Conservation (phyloP, 2,888 invertebrate genomes). For the Epirrita christyi region DNA sequence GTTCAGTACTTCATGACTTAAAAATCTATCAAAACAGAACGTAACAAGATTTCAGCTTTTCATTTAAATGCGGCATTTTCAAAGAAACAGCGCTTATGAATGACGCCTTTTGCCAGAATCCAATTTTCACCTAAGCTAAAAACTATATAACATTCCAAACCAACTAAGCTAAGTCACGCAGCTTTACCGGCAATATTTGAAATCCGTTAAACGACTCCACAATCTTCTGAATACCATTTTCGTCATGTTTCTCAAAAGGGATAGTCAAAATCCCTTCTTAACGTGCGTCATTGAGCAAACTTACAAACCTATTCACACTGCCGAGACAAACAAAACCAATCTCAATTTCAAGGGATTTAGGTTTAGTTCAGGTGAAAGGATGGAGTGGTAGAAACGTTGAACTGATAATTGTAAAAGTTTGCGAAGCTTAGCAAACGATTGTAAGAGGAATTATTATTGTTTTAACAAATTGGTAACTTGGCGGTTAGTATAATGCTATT, state of each 20-base stretch:
- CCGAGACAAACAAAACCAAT: slow-evolving; percentile 12
- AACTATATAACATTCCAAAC: not conserved
- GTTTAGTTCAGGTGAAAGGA: slow-evolving; percentile 13
- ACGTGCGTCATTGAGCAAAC: slow-evolving; percentile 42
- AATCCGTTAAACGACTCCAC: slow-evolving; percentile 36
- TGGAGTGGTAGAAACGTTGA: slow-evolving; percentile 4
- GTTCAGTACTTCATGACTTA: too few species aligned
- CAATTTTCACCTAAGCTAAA: too few species aligned
- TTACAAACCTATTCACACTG: slow-evolving; percentile 23
- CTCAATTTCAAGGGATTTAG: slow-evolving; percentile 20
- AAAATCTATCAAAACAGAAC: too few species aligned
- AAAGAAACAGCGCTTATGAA: too few species aligned
- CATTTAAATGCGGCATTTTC: too few species aligned
- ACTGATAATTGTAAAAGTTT: slow-evolving; percentile 25
- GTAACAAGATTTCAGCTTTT: too few species aligned
- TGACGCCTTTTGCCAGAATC: too few species aligned
- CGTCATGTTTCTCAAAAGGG: slow-evolving; percentile 34
- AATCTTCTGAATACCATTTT: slow-evolving; percentile 53
- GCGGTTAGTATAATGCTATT: slow-evolving; percentile 4
- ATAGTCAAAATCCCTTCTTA: slow-evolving; percentile 40
- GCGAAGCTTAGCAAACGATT: slow-evolving; percentile 36
- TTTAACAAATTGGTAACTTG: slow-evolving; percentile 39
- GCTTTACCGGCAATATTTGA: slow-evolving; percentile 32
- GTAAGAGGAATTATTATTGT: slow-evolving; percentile 45
- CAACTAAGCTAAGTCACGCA: slow-evolving; percentile 1